Evolutionary conservation across 2,113 vertebrate genomes (phyloP), one percentile per base, ranked within the genome.

Genomic region (Panthera tigris): DNA sequence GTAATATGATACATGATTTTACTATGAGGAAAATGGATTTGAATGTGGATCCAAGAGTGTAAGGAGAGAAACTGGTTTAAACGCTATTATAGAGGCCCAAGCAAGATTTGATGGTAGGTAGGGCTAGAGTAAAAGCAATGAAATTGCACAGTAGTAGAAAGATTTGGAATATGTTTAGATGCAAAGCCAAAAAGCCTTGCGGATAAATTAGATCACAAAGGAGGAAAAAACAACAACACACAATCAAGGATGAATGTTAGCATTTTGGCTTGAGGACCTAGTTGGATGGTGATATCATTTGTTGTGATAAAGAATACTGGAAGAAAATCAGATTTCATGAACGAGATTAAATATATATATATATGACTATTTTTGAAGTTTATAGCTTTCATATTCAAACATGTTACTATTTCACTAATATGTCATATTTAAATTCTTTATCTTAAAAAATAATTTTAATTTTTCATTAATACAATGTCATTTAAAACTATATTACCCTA

Each of bases 401-500:
- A 87, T 2, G 13, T 74, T 55, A 81, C 45, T 2, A 79, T 52
- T 94, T 78, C 3, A 83, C 11, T 41, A 94, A 92, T 39, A 27
- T 23, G 5, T 63, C 16, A 57, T 23, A 71, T 89, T 39, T 73
- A 85, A 83, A 91, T 81, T 50, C 4, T 33, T 69, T 83, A 82
- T 29, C 1, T 66, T 92, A 33, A 57, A 92, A 93, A 66, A 61
- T 12, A 2, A 69, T 55, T 88, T 84, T 19, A 96, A 61, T 52
- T 50, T 68, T 93, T 71, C 57, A 71, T 82, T 33, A 95, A 82
- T 65, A 68, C 16, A 36, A 66, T 74, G 18, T 29, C 55, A 71
- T 45, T 95, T 83, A 68, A 41, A 97, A 93, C 39, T 74, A 86
- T 78, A 87, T 93, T 78, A 73, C 39, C 52, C n/a, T 74, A 36